Evolutionary conservation across 2,113 vertebrate species (phyloP), one percentile per base, ranked within the genome.

Genomic region (Lagopus muta): DNA sequence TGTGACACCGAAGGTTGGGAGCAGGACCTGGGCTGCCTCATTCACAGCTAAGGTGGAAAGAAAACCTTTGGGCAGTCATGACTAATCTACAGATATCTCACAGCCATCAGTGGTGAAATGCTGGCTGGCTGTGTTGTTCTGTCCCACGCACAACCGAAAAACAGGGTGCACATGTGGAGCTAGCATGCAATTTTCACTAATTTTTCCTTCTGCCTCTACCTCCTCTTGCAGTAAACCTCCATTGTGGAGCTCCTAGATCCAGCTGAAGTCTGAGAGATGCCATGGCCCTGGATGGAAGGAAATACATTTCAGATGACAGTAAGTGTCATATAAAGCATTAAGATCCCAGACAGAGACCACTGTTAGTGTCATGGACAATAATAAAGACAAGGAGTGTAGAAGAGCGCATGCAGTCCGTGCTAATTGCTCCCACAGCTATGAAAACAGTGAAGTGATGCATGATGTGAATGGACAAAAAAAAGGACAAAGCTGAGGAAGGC

Each of bases 281-380:
- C 30, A 8, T 15, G 15, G 30, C n/a, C n/a, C 82, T 74, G 42
- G 34, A 61, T 75, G 90, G 69, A 92, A 88, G 76, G 80, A 93
- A 89, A 67, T 34, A 36, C 0, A 1, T 34, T 47, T 89, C 54
- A 77, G 86, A 62, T 92, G 69, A 84, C 85, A 93, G 66, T 86
- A 88, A 62, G 64, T 77, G 34, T 67, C 36, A 62, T 42, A 58
- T 50, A 62, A 86, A 85, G 92, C 87, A 89, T 54, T 6, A 6
- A 47, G 65, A 66, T 60, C 69, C 81, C 66, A 91, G 22, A 66
- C 79, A 74, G 72, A 78, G 90, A 95, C 70, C 90, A 70, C 43
- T 79, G 24, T 90, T 96, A 74, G 64, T 74, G 81, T 95, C 94
- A 96, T 84, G 74, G 27, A 82, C 85, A 95, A 89, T 69, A 88